phyloP scores from a whole-genome alignment of 2,797 vertebrate genomes.

The Brachyalestes nurse region DNA sequence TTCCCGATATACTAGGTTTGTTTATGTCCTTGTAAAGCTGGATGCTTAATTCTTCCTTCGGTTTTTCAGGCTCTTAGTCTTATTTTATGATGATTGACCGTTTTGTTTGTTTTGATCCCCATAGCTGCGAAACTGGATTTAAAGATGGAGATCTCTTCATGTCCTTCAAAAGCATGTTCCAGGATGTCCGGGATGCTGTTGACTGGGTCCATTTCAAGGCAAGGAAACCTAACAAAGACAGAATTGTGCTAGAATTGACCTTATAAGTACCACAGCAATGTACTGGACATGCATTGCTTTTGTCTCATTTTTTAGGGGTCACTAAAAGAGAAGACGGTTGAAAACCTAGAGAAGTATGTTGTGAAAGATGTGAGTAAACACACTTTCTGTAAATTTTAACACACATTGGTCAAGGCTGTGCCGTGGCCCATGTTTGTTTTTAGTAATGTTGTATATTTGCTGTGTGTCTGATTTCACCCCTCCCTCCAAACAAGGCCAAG shows the following conservation, averaged over 20 bases:
- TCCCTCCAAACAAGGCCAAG: constrained; percentile 75
- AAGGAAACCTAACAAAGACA: constrained; percentile 12
- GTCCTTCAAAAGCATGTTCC: constrained; percentile 98
- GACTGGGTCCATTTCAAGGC: constrained; percentile 98
- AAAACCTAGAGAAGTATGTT: constrained; percentile 93
- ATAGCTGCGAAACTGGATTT: constrained; percentile 91
- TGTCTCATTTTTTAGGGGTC: constrained; percentile 79
- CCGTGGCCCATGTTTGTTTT: background rate
- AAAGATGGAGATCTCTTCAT: constrained; percentile 97
- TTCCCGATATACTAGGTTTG: constrained; percentile 89
- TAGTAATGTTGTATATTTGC: background rate
- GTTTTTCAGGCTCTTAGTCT: background rate
- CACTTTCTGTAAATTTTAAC: background rate
- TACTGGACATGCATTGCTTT: background rate
- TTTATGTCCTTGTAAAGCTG: constrained; percentile 6
- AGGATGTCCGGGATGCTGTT: constrained; percentile 93
- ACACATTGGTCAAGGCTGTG: background rate
- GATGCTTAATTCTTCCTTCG: background rate
- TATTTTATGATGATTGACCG: background rate
- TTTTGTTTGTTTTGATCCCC: constrained; percentile 1
- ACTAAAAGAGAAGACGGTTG: constrained; percentile 93
- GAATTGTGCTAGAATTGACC: background rate
- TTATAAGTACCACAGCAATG: background rate
- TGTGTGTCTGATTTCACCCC: background rate
- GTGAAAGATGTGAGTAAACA: constrained; percentile 92